Conservation (phyloP, 2,113 vertebrate species). For the Manacus vitellinus region DNA sequence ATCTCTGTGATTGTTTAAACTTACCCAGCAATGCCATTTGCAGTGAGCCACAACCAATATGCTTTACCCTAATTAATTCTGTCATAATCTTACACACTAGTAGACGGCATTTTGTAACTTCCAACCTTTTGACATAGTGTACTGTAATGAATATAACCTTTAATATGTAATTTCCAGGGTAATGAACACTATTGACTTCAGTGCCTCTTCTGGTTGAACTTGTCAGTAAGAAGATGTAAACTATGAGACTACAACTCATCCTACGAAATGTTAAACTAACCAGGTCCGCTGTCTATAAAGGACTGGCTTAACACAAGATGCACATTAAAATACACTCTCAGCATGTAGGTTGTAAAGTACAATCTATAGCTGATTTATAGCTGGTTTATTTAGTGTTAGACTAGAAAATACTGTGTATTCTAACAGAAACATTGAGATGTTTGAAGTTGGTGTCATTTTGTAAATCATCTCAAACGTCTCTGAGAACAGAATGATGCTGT, state of each 20-base stretch:
- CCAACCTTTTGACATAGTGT: background rate
- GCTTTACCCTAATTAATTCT: constrained; percentile 25
- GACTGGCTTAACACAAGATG: background rate
- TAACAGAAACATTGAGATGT: background rate
- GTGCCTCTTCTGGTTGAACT: background rate
- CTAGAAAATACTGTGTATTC: background rate
- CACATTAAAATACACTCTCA: background rate
- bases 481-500: background rate
- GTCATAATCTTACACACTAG: background rate
- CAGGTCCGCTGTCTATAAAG: background rate
- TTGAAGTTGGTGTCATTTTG: background rate
- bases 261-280: background rate
- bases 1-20: background rate
- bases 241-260: background rate
- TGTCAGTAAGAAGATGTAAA: background rate
- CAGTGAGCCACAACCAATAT: background rate
- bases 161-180: constrained; percentile 18
- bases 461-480: background rate
- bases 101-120: constrained; percentile 35
- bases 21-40: background rate
- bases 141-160: constrained; percentile 49
- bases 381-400: background rate
- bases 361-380: background rate
- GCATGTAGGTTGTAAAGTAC: background rate
- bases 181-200: background rate